Evolutionary conservation across 2,888 invertebrate species (phyloP), one percentile per base, ranked within the genome.

Genomic region (Drosophila acutilabella): DNA sequence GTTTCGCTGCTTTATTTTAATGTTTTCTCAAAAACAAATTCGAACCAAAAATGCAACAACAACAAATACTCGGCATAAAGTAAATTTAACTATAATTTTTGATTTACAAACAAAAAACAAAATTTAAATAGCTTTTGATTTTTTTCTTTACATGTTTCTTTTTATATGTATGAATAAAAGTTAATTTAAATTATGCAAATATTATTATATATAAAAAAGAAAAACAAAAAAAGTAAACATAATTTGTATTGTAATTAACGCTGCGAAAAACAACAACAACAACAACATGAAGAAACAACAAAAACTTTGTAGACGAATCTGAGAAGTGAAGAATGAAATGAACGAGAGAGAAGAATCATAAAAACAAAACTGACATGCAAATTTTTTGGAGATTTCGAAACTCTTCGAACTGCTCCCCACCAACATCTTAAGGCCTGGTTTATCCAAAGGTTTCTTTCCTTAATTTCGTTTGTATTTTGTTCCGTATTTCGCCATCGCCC

Each of bases 191-290:
- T 74, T 78, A 79, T 68, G 67, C 76, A 72, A 71, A 74, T 79
- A 79, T 67, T 67, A 80, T 30, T 72, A 67, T 65, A 62, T 36
- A 36, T 36, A 36, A 36, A 36, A 36, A 36, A 36, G 13, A 13
- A 13, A 36, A 13, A 36, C 4, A 50, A 44, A 58, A 65, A 57
- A 60, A 57, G 54, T 69, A 77, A 72, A 71, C 73, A 88, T 80
- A 64, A 81, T 84, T 83, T 76, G 67, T 77, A 88, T 57, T 86
- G 86, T 86, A 84, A 86, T 83, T 88, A 87, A 83, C 64, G 89
- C 81, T 87, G 79, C 84, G 74, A 71, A 70, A 64, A 64, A 65
- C 56, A 52, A 38, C 16, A 74, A 23, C 26, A 26, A 26, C 30
- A 30, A 30, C 30, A 76, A 52, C 36, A 64, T 62, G 52, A 80